Base-by-base conservation (phyloP, 2,888 invertebrate species). In the Nasonia oneida region DNA sequence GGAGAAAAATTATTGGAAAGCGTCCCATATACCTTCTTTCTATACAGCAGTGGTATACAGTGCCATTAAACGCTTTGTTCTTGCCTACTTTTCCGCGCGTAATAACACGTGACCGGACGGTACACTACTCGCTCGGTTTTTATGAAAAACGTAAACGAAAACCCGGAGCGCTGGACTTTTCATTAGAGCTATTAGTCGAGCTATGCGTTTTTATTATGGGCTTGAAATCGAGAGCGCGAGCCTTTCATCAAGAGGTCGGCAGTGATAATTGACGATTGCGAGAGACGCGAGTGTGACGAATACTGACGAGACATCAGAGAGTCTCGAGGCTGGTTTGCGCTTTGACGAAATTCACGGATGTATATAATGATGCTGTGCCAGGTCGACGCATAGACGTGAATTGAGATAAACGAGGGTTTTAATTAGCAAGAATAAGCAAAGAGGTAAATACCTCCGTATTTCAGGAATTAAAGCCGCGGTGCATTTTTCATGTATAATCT, bases 1-100 rank as follows among this genome's bases (percentile, higher is more conserved):
- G 15, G 29, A 29, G 29, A 14, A 76, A 57, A 57, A 42, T 77
- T 77, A 42, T 64, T 57, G 42, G 23, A 42, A 42, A 77, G 64
- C 29, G 39, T 77, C 61, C n/a, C 29, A 37, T 53, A 14, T 33
- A 29, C 12, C 1, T 61, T 76, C 61, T n/a, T n/a, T 76, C 33
- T 18, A 18, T n/a, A 18, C 12, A n/a, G n/a, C 6, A 53, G 67
- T 67, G 4, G 33, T 10, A 18, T n/a, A 18, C 12, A n/a, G n/a
- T 1, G 33, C 29, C 29, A 61, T 12, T n/a, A n/a, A 71, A n/a
- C 2, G n/a, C n/a, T n/a, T 57, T 57, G 57, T 47, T 2, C 12
- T 2, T 57, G 15, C 57, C n/a, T 57, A 57, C 57, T 57, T 57
- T 57, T 4, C 57, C 57, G 18, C 57, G 18, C 10, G 15, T 18